These are phyloP conservation scores for Drosophila auraria DNA, from an alignment of 1,140 invertebrate genomes.

Conservation along the genomic window DNA sequence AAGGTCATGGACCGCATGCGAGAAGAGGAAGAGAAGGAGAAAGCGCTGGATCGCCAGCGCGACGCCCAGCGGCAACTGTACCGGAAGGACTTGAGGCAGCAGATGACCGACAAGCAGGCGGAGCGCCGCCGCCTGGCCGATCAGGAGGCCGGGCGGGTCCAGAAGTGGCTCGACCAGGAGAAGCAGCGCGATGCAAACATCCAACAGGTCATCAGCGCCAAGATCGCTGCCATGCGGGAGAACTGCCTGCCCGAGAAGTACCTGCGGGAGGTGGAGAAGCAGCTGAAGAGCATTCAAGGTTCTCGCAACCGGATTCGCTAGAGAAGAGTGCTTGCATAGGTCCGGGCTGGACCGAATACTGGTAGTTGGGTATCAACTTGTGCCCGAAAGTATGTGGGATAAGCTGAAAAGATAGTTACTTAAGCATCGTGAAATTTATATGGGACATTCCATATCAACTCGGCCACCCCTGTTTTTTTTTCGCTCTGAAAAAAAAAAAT, in stretches of 20 bases:
- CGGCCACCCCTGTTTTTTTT: too few relatives aligned
- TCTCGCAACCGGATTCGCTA: constrained; percentile 64
- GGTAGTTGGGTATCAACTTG: background rate
- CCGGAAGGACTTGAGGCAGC: constrained; percentile 75
- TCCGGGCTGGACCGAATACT: constrained; percentile 10
- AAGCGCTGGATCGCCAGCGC: constrained; percentile 77
- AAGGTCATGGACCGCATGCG: constrained; percentile 86
- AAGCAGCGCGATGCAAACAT: constrained; percentile 87
- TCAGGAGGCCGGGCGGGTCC: constrained; percentile 86
- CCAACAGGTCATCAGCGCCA: constrained; percentile 87
- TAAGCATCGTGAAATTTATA: background rate
- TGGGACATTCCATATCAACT: too few relatives aligned
- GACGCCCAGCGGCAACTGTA: constrained; percentile 60
- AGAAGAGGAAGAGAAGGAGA: constrained; percentile 85
- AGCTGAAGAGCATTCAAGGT: constrained; percentile 74
- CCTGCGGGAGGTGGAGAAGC: constrained; percentile 85
- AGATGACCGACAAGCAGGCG: constrained; percentile 88
- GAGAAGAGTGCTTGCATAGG: constrained; percentile 30
- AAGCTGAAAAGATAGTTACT: background rate
- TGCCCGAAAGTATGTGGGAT: constrained; percentile 50
- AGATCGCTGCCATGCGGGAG: constrained; percentile 87
- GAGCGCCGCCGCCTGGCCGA: constrained; percentile 85
- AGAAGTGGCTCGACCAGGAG: constrained; percentile 87
- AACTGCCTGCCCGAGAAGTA: constrained; percentile 84
- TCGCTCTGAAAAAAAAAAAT: too few relatives aligned